phyloP scores from a whole-genome alignment of 2,888 invertebrate species.

The Cataglyphis rosenhaueri region DNA sequence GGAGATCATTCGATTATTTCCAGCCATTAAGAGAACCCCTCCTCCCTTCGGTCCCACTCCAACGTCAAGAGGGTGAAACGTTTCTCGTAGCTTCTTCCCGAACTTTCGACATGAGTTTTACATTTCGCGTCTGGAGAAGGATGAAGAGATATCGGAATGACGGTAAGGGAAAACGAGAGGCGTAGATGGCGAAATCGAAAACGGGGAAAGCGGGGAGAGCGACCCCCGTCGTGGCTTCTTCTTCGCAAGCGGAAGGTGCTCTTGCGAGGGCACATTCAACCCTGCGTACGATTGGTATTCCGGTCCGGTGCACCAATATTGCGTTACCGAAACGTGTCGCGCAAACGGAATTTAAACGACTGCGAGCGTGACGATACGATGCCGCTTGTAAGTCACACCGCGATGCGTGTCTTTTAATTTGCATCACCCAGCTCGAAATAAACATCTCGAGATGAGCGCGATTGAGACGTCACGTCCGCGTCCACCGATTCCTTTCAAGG shows the following conservation, averaged over 20 bases:
- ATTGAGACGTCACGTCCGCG: constrained; percentile 63
- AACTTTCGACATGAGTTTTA: constrained; percentile 83
- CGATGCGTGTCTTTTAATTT: constrained; percentile 80
- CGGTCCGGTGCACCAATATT: constrained; percentile 83
- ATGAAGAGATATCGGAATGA: constrained; percentile 63
- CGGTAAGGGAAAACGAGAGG: constrained; percentile 34
- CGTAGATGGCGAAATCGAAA: constrained; percentile 39
- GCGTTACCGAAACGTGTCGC: constrained; percentile 84
- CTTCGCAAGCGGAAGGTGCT: constrained; percentile 51
- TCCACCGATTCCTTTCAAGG: constrained; percentile 58
- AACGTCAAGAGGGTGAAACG: constrained; percentile 52
- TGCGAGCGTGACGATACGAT: constrained; percentile 70
- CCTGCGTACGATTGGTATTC: constrained; percentile 82
- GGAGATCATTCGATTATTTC: constrained; percentile 80
- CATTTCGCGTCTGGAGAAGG: constrained; percentile 74
- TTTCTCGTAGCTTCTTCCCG: constrained; percentile 66
- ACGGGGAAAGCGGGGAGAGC: constrained; percentile 8
- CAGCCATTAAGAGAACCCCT: constrained; percentile 77
- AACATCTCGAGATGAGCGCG: constrained; percentile 63
- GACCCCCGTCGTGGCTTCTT: constrained; percentile 45
- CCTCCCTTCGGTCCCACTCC: constrained; percentile 18
- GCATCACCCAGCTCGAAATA: constrained; percentile 75
- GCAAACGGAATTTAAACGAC: constrained; percentile 79
- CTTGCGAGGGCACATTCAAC: constrained; percentile 55
- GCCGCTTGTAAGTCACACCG: constrained; percentile 80